phyloP scores from a whole-genome alignment of 2,113 vertebrate species.

The Pionites leucogaster region DNA sequence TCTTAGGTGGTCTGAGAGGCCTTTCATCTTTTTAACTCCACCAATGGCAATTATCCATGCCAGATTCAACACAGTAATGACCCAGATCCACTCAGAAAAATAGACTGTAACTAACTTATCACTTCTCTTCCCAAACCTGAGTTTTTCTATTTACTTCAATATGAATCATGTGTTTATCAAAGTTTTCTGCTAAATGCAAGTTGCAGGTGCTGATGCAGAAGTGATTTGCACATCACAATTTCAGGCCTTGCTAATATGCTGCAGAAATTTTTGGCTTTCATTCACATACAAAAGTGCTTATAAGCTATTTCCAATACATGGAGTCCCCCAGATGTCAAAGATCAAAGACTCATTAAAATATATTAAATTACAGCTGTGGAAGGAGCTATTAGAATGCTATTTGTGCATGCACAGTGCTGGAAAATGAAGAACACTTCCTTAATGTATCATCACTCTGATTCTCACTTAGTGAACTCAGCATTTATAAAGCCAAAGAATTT shows the following conservation, averaged over 20 bases:
- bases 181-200: neutral
- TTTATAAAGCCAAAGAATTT: constrained; percentile 21
- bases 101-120: neutral
- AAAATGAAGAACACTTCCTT: neutral
- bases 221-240: neutral
- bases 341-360: constrained; percentile 30
- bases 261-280: neutral
- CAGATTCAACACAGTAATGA: neutral
- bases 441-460: neutral
- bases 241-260: neutral
- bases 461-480: neutral
- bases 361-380: neutral
- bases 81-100: neutral
- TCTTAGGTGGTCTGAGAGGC: neutral
- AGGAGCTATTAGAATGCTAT: neutral
- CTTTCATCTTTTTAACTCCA: neutral
- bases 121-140: neutral
- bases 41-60: neutral
- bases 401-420: neutral
- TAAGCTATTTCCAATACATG: neutral
- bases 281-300: neutral
- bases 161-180: neutral
- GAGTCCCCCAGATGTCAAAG: neutral
- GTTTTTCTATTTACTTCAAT: neutral
- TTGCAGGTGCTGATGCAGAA: neutral